phyloP scores from a whole-genome alignment of 2,888 invertebrate species.

The Pterostichus madidus region DNA sequence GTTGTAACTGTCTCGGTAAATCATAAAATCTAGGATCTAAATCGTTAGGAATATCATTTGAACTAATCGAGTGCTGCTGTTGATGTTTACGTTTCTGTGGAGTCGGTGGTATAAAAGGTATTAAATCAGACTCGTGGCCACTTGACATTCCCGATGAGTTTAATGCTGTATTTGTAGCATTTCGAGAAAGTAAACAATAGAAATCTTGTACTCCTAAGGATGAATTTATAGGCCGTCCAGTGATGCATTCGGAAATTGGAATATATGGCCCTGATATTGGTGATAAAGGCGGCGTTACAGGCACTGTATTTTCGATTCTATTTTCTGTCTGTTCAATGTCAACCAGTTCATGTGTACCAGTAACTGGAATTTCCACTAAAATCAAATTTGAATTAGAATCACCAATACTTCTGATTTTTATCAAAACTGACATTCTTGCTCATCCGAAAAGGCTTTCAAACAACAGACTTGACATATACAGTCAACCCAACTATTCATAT shows the following conservation, averaged over 20 bases:
- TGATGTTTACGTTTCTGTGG: conserved; percentile 64
- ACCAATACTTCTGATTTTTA: neutral
- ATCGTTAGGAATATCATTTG: conserved; percentile 72
- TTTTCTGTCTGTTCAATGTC: conserved; percentile 51
- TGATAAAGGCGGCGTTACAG: conserved; percentile 82
- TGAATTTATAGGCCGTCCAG: conserved; percentile 79
- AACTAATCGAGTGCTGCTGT: conserved; percentile 61
- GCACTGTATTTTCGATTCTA: conserved; percentile 68
- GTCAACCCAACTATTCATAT: conserved; percentile 97
- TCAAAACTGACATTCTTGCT: conserved; percentile 73
- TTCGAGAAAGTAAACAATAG: conserved; percentile 42
- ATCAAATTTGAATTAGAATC: neutral
- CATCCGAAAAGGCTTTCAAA: conserved; percentile 84
- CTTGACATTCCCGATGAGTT: conserved; percentile 38
- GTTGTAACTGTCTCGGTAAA: conserved; percentile 74
- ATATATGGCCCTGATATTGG: conserved; percentile 92
- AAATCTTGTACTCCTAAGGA: conserved; percentile 52
- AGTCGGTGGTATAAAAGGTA: conserved; percentile 81
- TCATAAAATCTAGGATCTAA: conserved; percentile 80
- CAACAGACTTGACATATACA: conserved; percentile 96
- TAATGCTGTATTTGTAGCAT: conserved; percentile 54
- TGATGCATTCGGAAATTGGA: conserved; percentile 94
- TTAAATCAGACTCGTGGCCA: conserved; percentile 80
- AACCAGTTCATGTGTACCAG: conserved; percentile 61
- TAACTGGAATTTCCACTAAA: conserved; percentile 60